Evolutionary conservation across 53 echinoderm and acorn worm species (phyloP), one percentile per base, ranked within the genome.

Genomic region (Temnopleurus reevesii): DNA sequence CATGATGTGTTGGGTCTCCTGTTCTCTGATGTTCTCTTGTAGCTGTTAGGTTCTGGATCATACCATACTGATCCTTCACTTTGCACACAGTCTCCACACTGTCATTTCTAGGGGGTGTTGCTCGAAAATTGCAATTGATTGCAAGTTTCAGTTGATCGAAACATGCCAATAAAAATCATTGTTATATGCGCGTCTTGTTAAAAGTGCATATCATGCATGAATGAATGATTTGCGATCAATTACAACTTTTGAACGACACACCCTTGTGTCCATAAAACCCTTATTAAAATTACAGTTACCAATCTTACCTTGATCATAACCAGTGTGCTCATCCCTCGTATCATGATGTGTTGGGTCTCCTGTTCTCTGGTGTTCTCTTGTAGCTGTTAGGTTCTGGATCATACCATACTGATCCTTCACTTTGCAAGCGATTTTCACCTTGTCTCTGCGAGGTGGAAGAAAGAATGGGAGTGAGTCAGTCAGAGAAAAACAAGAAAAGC

Each of bases 331-430:
- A 36, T 90, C 83, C 25, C 34, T 76, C 15, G 57, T 18, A 10
- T 89, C 89, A 24, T 41, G 71, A 21, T 86, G 90, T 79, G 86
- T 47, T 47, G 61, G 71, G 19, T 47, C 87, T 18, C n/a, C 29
- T 18, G 9, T 30, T 29, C 49, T 45, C 15, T 46, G 87, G 36
- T 66, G 41, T 45, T 34, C 92, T 90, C 56, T 60, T 66, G 89
- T 90, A 15, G 89, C 66, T 19, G 92, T 79, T 57, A 97, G 83
- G 38, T 95, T 89, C 59, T 92, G 90, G 12, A 97, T 81, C 64
- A 92, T 90, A 2, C 97, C 97, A 86, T 97, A 97, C 92, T 97
- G 95, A 86, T 97, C 97, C n/a, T 89, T 91, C 8, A 91, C 84
- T 86, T 97, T 97, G 86, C 97, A 95, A 4, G 92, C 90, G 47